A percentile compares a stretch with the other conserved stretches of the same genome.
These are phyloP conservation scores for Upupa epops DNA, from an alignment of 2,113 vertebrate species.

Conservation along the genomic window DNA sequence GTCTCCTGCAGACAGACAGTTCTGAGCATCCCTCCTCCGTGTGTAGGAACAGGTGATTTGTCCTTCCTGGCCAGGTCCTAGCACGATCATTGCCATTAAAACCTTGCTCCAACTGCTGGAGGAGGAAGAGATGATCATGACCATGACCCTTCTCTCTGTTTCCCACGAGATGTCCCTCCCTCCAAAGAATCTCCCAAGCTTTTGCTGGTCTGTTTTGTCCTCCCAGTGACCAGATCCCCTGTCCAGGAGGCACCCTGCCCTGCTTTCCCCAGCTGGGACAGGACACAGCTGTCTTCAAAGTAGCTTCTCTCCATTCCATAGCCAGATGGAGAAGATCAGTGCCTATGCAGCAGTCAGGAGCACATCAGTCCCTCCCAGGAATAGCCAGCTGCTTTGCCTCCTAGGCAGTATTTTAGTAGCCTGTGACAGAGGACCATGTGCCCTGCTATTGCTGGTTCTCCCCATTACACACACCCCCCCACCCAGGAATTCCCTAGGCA, in stretches of 20 bases:
- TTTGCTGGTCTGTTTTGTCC: neutral
- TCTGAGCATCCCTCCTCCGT: neutral
- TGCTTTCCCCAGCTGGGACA: neutral
- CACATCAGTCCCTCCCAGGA: neutral
- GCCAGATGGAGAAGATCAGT: neutral
- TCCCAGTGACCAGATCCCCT: neutral
- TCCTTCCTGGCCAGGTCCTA: neutral
- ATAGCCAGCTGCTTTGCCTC: constrained; percentile 14
- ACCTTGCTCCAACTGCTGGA: neutral
- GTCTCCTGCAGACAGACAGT: neutral
- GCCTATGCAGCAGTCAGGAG: neutral
- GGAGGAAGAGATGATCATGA: neutral
- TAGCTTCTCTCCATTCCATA: neutral
- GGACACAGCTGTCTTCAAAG: neutral
- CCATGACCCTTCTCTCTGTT: neutral
- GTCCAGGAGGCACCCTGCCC: neutral
- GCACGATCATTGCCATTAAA: neutral
- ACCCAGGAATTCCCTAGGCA: neutral
- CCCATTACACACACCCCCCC: neutral
- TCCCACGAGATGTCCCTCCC: neutral
- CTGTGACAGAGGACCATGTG: neutral
- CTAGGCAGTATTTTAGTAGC: neutral
- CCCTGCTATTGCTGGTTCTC: neutral
- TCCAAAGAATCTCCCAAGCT: neutral
- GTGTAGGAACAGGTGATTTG: neutral